phyloP scores from a whole-genome alignment of 64 coral and sea anemone genomes.

The Montipora efflorescens region DNA sequence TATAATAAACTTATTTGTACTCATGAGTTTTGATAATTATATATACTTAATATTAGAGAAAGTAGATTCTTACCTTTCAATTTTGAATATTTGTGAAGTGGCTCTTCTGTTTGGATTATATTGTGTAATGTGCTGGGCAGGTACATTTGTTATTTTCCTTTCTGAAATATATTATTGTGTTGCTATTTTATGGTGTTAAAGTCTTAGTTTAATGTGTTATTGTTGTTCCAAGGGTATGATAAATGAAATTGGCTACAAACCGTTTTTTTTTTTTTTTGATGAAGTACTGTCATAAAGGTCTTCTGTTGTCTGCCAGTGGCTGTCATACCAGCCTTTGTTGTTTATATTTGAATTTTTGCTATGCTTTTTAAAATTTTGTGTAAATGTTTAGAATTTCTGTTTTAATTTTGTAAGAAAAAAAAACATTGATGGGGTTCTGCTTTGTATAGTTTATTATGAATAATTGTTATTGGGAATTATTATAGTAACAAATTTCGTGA shows the following conservation, averaged over 20 bases:
- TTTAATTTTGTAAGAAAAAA: conserved; percentile 41
- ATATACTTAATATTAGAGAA: conserved; percentile 45
- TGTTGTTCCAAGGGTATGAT: conserved; percentile 33
- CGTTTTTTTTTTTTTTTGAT: conserved; percentile 31
- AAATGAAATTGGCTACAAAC: conserved; percentile 43
- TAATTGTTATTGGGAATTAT: conserved; percentile 48
- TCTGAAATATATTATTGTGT: conserved; percentile 32
- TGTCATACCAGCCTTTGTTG: conserved; percentile 42
- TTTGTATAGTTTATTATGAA: conserved; percentile 56
- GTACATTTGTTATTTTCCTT: conserved; percentile 49
- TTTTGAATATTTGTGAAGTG: conserved; percentile 26
- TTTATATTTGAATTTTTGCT: conserved; percentile 49
- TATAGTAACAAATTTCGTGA: too few relatives aligned
- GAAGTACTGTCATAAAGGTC: conserved; percentile 38
- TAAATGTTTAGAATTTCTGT: conserved; percentile 45
- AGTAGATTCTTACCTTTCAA: conserved; percentile 25
- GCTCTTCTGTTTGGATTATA: conserved; percentile 19
- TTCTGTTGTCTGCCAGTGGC: conserved; percentile 40
- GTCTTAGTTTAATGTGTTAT: conserved; percentile 40
- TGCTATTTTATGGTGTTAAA: conserved; percentile 21
- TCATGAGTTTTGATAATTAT: conserved; percentile 60
- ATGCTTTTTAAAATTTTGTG: conserved; percentile 47
- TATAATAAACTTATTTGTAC: conserved; percentile 65
- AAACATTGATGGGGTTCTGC: conserved; percentile 39
- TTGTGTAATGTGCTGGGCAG: conserved; percentile 37